Base-by-base conservation (phyloP, 2,888 invertebrate species). In the Drosophila borealis region DNA sequence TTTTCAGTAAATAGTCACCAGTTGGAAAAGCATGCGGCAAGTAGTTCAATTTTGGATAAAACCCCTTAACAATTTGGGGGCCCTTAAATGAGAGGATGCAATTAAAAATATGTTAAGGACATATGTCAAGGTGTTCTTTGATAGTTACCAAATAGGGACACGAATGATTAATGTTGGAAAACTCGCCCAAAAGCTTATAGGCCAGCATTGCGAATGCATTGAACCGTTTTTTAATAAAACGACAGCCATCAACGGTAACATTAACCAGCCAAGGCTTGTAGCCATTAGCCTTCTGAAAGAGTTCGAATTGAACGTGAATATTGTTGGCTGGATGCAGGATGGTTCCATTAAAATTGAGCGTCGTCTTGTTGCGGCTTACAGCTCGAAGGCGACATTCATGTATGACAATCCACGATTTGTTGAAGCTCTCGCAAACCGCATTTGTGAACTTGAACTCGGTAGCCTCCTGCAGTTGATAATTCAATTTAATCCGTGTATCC, bases 401-500 rank as follows among this genome's bases (percentile, higher is more conserved):
- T 1, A 74, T 29, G 3, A 33, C 3, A 0, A 80, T 3, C 82
- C 73, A 81, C 0, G 78, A 75, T 19, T 70, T 11, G 14, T 81
- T 81, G 11, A 39, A 62, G n/a, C 53, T 48, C 8, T 57, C 11
- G 13, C 82, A 82, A 1, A 48, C n/a, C 0, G 50, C 49, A 48
- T 78, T 82, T 3, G 74, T 61, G 10, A 79, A 34, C n/a, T 74
- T 80, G n/a, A 80, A 69, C 6, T 53, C 17, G 3, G 54, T 19
- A 0, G 70, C 61, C 1, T 72, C 54, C 80, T 70, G 11, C 29
- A 29, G 29, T 29, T 8, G 29, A 29, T 17, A 0, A 6, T 13
- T 34, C 6, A 1, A 13, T 3, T 5, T 9, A 2, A 4, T 4
- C 8, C 0, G 10, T 2, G 2, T 29, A 8, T 29, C 29, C 8